phyloP scores from a whole-genome alignment of 2,113 vertebrate genomes.

The Nothoprocta pentlandii region DNA sequence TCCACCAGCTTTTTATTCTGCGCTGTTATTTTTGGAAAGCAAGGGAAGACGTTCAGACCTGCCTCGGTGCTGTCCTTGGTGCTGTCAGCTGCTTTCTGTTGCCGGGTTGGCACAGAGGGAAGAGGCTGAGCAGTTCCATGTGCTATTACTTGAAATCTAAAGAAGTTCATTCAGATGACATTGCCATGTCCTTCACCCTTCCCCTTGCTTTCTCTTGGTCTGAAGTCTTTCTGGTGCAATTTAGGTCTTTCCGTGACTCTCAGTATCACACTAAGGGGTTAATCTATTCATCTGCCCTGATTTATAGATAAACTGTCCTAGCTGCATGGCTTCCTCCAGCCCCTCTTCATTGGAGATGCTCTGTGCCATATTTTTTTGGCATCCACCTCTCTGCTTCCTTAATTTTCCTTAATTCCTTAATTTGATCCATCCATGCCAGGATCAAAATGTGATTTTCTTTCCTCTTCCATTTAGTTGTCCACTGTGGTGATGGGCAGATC shows the following conservation, averaged over 20 bases:
- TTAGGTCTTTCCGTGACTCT: neutral
- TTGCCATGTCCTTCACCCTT: accelerated
- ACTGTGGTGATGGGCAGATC: neutral
- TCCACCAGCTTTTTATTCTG: neutral
- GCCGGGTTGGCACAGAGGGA: accelerated
- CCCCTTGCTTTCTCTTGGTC: neutral
- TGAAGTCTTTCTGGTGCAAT: neutral
- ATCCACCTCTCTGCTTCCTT: neutral
- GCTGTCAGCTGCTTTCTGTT: neutral
- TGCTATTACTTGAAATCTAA: neutral
- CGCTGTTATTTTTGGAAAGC: neutral
- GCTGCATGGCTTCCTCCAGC: neutral
- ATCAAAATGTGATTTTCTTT: neutral
- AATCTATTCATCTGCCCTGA: neutral
- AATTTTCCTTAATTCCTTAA: neutral
- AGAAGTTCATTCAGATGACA: neutral
- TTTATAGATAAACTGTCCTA: neutral
- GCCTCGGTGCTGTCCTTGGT: neutral
- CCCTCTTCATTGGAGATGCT: neutral
- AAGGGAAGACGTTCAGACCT: neutral
- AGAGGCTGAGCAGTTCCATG: neutral
- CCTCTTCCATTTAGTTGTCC: neutral
- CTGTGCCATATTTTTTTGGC: neutral
- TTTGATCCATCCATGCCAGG: neutral
- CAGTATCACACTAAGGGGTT: neutral